These are phyloP conservation scores for Myotis vivesi DNA, from an alignment of 2,797 vertebrate genomes.

Conservation along the genomic window DNA sequence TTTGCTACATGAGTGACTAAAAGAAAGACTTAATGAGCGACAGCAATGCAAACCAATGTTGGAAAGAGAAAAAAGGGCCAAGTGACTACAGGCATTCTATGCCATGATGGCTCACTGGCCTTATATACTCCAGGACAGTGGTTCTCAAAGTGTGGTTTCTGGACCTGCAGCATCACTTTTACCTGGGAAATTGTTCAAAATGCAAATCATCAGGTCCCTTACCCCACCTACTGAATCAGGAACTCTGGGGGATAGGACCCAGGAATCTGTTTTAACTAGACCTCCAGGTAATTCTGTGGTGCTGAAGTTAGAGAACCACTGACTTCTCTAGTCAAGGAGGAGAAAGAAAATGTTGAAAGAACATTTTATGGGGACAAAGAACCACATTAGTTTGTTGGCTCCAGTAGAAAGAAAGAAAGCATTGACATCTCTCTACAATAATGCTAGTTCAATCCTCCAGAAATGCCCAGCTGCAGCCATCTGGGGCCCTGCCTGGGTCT, in stretches of 20 bases:
- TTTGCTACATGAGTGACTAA: background rate
- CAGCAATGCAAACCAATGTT: background rate
- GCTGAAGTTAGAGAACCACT: background rate
- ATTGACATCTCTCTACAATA: background rate
- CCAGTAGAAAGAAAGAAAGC: background rate
- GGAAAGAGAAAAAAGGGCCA: background rate
- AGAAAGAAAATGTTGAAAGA: background rate
- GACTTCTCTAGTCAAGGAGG: background rate
- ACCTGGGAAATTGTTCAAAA: background rate
- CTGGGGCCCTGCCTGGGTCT: slow-evolving; percentile 49
- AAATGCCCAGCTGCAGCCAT: slow-evolving; percentile 29
- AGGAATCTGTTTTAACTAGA: background rate
- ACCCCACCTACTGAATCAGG: background rate
- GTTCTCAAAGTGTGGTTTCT: background rate
- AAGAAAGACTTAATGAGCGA: background rate
- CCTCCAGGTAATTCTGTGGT: background rate
- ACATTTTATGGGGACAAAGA: slow-evolving; percentile 4
- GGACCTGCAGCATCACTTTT: background rate
- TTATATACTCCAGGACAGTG: background rate
- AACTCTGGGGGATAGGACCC: background rate
- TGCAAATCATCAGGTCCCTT: background rate
- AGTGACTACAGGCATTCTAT: background rate
- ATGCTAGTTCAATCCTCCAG: background rate
- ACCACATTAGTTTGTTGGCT: background rate
- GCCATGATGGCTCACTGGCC: background rate